Conservation (phyloP, 2,888 invertebrate species). For the Dendrolimus houi region DNA sequence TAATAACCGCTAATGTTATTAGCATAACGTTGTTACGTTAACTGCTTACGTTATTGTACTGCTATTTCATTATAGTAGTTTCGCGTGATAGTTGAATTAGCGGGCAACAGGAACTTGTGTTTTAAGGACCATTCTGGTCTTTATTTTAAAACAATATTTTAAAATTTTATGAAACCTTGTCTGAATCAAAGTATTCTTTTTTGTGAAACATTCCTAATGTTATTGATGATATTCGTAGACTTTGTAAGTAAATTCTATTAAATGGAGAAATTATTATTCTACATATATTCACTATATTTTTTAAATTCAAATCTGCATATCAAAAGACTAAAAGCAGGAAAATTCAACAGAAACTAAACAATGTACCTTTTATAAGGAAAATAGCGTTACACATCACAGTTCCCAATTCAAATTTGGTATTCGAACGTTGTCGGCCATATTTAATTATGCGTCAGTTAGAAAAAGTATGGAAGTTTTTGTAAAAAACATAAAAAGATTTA, state of each 20-base stretch:
- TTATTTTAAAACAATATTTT: neutral
- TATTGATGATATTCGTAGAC: no score
- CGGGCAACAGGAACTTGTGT: neutral
- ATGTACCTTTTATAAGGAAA: no score
- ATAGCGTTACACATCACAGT: neutral
- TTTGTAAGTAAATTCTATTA: no score
- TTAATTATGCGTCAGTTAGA: slow-evolving; percentile 11
- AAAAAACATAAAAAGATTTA: neutral
- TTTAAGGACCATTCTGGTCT: neutral
- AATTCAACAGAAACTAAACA: no score
- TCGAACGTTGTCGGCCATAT: slow-evolving; percentile 15
- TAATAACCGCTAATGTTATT: neutral
- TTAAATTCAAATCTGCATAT: no score
- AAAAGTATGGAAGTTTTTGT: neutral
- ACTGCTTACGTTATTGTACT: neutral
- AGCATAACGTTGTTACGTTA: neutral
- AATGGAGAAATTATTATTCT: neutral
- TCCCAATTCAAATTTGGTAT: neutral
- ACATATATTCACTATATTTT: neutral
- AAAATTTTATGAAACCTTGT: no score
- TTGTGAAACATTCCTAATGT: no score
- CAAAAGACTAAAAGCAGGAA: no score
- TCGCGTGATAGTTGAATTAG: neutral
- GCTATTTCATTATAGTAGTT: neutral
- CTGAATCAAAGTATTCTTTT: no score